Evolutionary conservation across 2,113 vertebrate species (phyloP).

Genomic region (Mola mola): DNA sequence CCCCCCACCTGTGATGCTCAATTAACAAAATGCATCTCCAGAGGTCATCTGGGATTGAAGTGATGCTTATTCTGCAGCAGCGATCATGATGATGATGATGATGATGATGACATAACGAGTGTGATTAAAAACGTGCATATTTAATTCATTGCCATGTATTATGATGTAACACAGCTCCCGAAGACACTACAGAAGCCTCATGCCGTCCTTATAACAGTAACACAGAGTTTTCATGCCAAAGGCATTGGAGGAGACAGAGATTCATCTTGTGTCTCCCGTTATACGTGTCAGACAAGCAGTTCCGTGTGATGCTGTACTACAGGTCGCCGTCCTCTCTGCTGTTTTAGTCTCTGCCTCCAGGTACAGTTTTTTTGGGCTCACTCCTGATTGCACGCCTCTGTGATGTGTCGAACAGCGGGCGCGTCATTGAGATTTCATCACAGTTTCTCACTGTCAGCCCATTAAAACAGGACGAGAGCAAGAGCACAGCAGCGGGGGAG

Average conservation of each 20-base stretch:
- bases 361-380: not conserved
- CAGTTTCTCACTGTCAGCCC: conserved; percentile 47
- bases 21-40: conserved; percentile 34
- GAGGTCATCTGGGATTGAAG: conserved; percentile 16
- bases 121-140: conserved; percentile 50
- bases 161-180: conserved; percentile 16
- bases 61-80: conserved; percentile 34
- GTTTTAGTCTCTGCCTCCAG: not conserved
- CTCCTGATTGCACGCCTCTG: conserved; percentile 36
- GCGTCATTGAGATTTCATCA: conserved; percentile 39
- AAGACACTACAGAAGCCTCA: conserved; percentile 15
- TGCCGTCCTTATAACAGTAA: conserved; percentile 2
- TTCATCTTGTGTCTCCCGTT: not conserved
- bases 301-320: conserved; percentile 20
- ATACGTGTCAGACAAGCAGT: not conserved
- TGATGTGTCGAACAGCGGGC: conserved; percentile 28
- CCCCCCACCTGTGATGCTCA: conserved; percentile 48
- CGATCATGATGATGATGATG: conserved; percentile 1
- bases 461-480: conserved; percentile 55
- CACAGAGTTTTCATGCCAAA: not conserved
- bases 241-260: conserved; percentile 7
- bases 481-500: conserved; percentile 47
- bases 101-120: not conserved
- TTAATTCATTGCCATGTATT: conserved; percentile 39
- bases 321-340: not conserved